Base-by-base conservation (phyloP, 2,888 invertebrate species). In the Pterostichus madidus region DNA sequence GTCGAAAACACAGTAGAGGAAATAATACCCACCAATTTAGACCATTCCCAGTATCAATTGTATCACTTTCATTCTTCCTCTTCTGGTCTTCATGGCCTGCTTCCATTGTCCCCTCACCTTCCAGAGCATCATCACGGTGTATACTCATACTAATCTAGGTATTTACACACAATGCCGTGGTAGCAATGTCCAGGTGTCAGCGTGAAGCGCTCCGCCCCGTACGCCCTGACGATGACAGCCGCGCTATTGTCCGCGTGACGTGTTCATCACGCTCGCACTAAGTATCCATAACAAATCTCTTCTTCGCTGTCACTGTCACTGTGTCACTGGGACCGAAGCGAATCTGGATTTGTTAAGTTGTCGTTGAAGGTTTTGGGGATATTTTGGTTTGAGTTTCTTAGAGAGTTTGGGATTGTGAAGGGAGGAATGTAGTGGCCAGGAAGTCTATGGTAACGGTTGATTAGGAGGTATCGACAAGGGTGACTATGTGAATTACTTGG, bases 271-370 rank as follows among this genome's bases (percentile, higher is more conserved):
- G 64, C 56, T 68, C 86, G 85, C 86, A 71, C 79, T 87, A 88
- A 88, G 87, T 87, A 87, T 86, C 88, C 87, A 87, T 87, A 86
- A 87, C 87, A 85, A 87, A 88, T 87, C 64, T 64, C 64, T 64
- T 64, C 64, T 64, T 6, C 35, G 5, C 13, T 13, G n/a, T 13
- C 13, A 49, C 32, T 64, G 64, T 64, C 64, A 64, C 11, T 35
- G 35, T 39, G 56, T 68, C 80, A 53, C 2, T 17, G 59, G 10
- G 71, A 68, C 24, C 46, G 71, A 44, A 17, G 13, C 31, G 46
- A 71, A 71, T 44, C 39, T 39, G 39, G 39, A 39, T 39, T 39
- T 8, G 1, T 39, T 7, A 39, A 39, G 39, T 39, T 6, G 39
- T 39, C 39, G 39, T 39, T 0, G 39, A 3, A 39, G 39, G 8